A percentile compares a stretch with the other conserved stretches of the same genome.
Evolutionary conservation across 2,113 vertebrate species (phyloP).

Genomic region (Ictalurus punctatus): DNA sequence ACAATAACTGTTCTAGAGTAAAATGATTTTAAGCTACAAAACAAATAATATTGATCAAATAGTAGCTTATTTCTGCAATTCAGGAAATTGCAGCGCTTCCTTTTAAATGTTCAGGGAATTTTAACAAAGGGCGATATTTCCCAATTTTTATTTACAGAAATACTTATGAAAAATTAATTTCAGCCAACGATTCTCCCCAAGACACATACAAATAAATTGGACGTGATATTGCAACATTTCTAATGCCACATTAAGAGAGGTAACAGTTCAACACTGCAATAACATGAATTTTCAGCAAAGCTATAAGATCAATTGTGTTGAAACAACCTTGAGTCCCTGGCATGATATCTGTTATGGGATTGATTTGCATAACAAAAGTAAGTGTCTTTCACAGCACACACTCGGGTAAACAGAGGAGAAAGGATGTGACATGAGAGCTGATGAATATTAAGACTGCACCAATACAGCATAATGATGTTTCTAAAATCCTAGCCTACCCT

Average conservation of each 20-base stretch:
- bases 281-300: conserved; percentile 13
- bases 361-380: conserved; percentile 68
- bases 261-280: conserved; percentile 7
- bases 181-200: background rate
- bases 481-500: conserved; percentile 25
- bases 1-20: background rate
- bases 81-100: background rate
- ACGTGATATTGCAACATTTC: background rate
- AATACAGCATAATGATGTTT: conserved; percentile 28
- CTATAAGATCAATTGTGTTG: conserved; percentile 36
- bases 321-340: conserved; percentile 69
- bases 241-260: conserved; percentile 23
- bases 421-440: conserved; percentile 36
- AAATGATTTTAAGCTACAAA: conserved; percentile 38
- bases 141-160: conserved; percentile 11
- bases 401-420: conserved; percentile 51
- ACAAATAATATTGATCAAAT: conserved; percentile 45
- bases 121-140: conserved; percentile 11
- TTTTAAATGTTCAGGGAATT: conserved; percentile 9
- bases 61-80: conserved; percentile 2
- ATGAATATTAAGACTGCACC: conserved; percentile 36
- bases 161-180: conserved; percentile 32
- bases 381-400: conserved; percentile 51
- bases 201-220: conserved; percentile 10
- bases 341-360: conserved; percentile 53